phyloP scores from a whole-genome alignment of 2,888 invertebrate species.

The Eupelmus urozonus region DNA sequence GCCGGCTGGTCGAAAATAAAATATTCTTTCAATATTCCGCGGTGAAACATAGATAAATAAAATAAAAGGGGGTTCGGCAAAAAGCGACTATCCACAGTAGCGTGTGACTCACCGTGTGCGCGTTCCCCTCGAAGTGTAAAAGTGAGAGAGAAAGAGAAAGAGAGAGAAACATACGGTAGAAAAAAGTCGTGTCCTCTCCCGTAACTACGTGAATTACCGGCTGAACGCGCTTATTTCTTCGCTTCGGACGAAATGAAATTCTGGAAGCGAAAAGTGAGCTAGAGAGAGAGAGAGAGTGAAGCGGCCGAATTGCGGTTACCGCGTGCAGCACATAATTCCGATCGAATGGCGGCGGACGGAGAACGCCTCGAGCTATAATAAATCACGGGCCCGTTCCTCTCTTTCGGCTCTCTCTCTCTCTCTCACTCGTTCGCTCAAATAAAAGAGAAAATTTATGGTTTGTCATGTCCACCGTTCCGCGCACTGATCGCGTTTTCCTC shows the following conservation, averaged over 20 bases:
- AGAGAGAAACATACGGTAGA: neutral
- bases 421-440: slow-evolving; percentile 38
- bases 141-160: slow-evolving; percentile 8
- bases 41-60: slow-evolving; percentile 12
- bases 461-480: slow-evolving; percentile 58
- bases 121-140: neutral
- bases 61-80: slow-evolving; percentile 5
- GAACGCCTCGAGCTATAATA: slow-evolving; percentile 54
- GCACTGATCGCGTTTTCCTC: slow-evolving; percentile 40
- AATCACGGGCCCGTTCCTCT: slow-evolving; percentile 38
- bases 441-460: slow-evolving; percentile 58
- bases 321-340: slow-evolving; percentile 55
- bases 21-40: slow-evolving; percentile 5
- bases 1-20: neutral
- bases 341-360: slow-evolving; percentile 48
- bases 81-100: no score
- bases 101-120: slow-evolving; percentile 4
- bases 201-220: slow-evolving; percentile 38
- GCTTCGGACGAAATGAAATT: slow-evolving; percentile 51
- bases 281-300: slow-evolving; percentile 1
- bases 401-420: slow-evolving; percentile 22
- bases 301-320: slow-evolving; percentile 44
- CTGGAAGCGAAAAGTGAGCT: slow-evolving; percentile 24
- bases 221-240: slow-evolving; percentile 40
- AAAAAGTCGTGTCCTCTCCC: slow-evolving; percentile 12